These are phyloP conservation scores for Callaeas wilsoni DNA, from an alignment of 2,113 vertebrate genomes.

Conservation along the genomic window DNA sequence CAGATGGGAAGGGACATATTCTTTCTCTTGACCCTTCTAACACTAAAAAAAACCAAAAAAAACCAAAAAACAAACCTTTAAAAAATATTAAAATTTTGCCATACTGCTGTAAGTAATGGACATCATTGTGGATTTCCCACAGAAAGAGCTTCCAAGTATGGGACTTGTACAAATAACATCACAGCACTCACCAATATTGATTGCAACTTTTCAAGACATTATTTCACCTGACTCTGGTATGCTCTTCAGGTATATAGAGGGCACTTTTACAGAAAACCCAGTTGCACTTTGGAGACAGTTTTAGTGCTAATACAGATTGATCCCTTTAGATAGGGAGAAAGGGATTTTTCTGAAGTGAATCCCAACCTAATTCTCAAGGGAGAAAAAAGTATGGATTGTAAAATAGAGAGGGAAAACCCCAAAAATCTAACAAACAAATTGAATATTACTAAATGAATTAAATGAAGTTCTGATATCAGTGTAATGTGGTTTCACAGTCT, in stretches of 20 bases:
- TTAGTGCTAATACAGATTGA: neutral
- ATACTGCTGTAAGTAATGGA: neutral
- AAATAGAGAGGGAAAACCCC: rapidly evolving
- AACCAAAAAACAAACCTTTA: too few relatives aligned
- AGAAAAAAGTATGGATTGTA: neutral
- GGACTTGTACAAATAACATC: neutral
- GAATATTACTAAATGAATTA: neutral
- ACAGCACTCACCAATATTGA: neutral
- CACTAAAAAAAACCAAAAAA: neutral
- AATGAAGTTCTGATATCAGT: neutral
- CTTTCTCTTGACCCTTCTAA: rapidly evolving
- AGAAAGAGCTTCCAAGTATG: neutral
- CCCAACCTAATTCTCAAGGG: neutral
- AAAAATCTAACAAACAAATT: neutral
- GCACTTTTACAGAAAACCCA: neutral
- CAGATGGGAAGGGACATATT: neutral
- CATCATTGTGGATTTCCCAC: rapidly evolving
- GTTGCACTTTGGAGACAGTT: neutral
- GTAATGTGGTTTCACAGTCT: neutral
- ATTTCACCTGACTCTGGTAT: neutral
- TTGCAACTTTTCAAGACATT: neutral
- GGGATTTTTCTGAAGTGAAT: neutral
- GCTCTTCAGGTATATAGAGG: neutral
- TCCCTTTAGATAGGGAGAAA: neutral
- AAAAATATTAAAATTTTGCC: neutral